A percentile compares a stretch with the other conserved stretches of the same genome.
Conservation (phyloP, 2,113 vertebrate species). For the Athene cunicularia region DNA sequence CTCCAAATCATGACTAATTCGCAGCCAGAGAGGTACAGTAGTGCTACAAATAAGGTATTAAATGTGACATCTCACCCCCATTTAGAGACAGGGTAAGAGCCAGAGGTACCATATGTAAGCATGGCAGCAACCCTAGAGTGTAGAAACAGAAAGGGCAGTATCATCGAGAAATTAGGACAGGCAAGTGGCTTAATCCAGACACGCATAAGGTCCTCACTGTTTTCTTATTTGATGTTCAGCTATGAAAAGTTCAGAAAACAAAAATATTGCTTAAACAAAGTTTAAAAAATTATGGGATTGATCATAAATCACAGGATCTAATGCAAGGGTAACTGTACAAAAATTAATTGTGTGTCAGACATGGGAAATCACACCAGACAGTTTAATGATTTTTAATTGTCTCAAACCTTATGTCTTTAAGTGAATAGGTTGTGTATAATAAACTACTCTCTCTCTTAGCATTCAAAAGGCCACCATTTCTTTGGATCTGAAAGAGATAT, state of each 20-base stretch:
- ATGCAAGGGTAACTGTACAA: background rate
- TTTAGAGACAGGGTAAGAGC: background rate
- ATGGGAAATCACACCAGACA: background rate
- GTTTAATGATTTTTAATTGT: background rate
- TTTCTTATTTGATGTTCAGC: background rate
- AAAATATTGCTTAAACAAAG: too few relatives aligned
- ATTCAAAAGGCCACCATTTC: background rate
- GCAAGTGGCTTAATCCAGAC: background rate
- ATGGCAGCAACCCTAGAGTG: background rate
- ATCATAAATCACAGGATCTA: background rate
- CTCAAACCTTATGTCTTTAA: background rate
- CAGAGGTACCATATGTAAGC: background rate
- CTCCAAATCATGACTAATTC: background rate
- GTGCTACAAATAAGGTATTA: background rate
- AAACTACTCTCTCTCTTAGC: background rate
- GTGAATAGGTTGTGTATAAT: background rate
- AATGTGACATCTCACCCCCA: background rate
- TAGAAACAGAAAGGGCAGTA: background rate
- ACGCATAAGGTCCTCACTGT: fast-evolving
- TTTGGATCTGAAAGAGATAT: background rate
- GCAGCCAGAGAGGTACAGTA: background rate
- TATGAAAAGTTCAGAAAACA: background rate
- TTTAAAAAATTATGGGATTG: background rate
- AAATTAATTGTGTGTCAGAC: background rate
- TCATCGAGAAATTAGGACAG: background rate